Base-by-base conservation (phyloP, 2,113 vertebrate genomes). In the Tympanuchus pallidicinctus region DNA sequence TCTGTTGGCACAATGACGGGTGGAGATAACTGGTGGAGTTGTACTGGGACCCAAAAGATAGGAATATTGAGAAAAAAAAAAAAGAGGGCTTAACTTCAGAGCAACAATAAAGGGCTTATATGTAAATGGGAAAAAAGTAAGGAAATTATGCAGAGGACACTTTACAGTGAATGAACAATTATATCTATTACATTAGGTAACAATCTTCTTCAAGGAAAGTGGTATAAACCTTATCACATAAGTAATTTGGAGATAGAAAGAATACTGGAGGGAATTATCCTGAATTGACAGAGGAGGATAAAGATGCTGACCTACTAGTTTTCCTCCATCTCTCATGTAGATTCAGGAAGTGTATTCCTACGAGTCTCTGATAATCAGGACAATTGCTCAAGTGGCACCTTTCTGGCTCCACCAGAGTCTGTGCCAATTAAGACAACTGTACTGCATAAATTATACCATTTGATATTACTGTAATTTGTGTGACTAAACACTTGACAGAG, bases 391-490 rank as follows among this genome's bases (percentile, higher is more conserved):
- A 92, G 92, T 92, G 93, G 81, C 93, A 95, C 93, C 90, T 96
- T 96, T 91, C 88, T 93, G 94, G 84, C 85, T 91, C 73, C 69
- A 93, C 88, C 84, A 77, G 84, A 91, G 63, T 64, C 90, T 88
- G 45, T 84, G 84, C 90, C 95, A 95, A 96, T 97, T 96, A 96
- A 95, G 94, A 88, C 84, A 90, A 79, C 8, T 94, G 85, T 88
- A 87, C 88, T 92, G 92, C 81, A 96, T 94, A 95, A 94, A 94
- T 97, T 93, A 94, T 75, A 96, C 92, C 91, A 96, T 97, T 94
- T 96, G 94, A 94, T 94, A 96, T 82, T 72, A 92, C 94, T 92
- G 60, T 94, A 88, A 96, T 96, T 93, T 92, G 86, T 93, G 91
- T 92, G 93, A 91, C 94, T 95, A 95, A 96, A 91, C 83, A 92